These are phyloP conservation scores for Frieseomelitta varia DNA, from an alignment of 1,140 invertebrate genomes.

Conservation along the genomic window DNA sequence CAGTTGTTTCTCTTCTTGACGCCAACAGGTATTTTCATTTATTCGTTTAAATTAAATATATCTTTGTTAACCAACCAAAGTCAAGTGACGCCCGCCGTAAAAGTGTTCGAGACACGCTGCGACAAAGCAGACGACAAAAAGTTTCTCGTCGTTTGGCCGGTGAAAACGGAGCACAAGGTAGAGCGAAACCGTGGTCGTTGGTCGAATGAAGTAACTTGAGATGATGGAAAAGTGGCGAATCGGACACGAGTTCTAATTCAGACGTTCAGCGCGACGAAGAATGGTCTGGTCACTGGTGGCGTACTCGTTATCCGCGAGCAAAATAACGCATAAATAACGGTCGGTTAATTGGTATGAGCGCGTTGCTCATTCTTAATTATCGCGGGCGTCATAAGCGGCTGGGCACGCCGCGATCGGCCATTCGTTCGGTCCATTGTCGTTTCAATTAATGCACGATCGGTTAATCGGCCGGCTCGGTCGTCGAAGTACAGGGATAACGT, in stretches of 20 bases:
- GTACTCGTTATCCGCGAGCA: not conserved
- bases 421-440: not conserved
- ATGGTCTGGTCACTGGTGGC: not conserved
- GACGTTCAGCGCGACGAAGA: not conserved
- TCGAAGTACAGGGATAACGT: slow-evolving; percentile 6
- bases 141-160: too few relatives aligned
- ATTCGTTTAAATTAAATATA: too few relatives aligned
- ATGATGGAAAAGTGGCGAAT: not conserved
- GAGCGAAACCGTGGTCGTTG: not conserved
- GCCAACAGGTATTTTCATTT: too few relatives aligned
- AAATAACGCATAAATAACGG: not conserved
- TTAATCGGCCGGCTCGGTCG: not conserved
- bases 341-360: slow-evolving; percentile 4
- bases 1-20: too few relatives aligned
- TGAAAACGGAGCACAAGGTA: not conserved
- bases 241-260: slow-evolving; percentile 4
- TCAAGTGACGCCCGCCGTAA: too few relatives aligned
- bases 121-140: too few relatives aligned
- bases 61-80: too few relatives aligned
- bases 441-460: slow-evolving; percentile 28
- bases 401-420: not conserved
- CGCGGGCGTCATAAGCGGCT: not conserved
- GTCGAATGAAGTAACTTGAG: not conserved
- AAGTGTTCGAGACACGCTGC: too few relatives aligned
- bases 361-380: slow-evolving; percentile 17